These are phyloP conservation scores for Malacoraja senta DNA, from an alignment of 2,797 vertebrate species.

Conservation along the genomic window DNA sequence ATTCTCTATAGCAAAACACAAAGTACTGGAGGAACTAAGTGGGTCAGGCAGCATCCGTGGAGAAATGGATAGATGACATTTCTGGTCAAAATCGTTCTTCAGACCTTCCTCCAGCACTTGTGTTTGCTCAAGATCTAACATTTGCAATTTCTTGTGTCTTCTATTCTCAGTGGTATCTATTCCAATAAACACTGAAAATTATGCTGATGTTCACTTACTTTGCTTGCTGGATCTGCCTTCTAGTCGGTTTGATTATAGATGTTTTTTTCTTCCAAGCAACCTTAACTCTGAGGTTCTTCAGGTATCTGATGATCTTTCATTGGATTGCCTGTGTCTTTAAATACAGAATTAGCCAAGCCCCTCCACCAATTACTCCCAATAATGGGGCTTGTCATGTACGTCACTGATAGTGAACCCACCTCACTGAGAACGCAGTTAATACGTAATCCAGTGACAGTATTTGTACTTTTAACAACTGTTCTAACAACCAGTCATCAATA, in stretches of 20 bases:
- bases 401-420: constrained; percentile 7
- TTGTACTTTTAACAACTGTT: background rate
- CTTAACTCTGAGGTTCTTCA: constrained; percentile 4
- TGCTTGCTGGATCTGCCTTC: background rate
- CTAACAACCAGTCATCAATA: background rate
- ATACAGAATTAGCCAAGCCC: background rate
- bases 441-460: background rate
- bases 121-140: too few species aligned
- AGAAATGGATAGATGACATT: too few species aligned
- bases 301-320: constrained; percentile 6
- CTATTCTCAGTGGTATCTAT: background rate
- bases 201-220: background rate
- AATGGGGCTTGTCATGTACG: background rate
- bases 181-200: background rate
- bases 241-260: too few species aligned
- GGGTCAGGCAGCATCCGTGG: too few species aligned
- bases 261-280: background rate
- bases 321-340: background rate
- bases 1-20: background rate
- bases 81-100: too few species aligned
- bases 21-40: too few species aligned
- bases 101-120: too few species aligned
- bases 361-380: background rate
- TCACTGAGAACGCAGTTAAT: constrained; percentile 12
- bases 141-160: too few species aligned